Percentiles rank a stretch among this genome's conserved stretches.
phyloP scores from a whole-genome alignment of 2,888 invertebrate genomes.

The Volucella zonaria region DNA sequence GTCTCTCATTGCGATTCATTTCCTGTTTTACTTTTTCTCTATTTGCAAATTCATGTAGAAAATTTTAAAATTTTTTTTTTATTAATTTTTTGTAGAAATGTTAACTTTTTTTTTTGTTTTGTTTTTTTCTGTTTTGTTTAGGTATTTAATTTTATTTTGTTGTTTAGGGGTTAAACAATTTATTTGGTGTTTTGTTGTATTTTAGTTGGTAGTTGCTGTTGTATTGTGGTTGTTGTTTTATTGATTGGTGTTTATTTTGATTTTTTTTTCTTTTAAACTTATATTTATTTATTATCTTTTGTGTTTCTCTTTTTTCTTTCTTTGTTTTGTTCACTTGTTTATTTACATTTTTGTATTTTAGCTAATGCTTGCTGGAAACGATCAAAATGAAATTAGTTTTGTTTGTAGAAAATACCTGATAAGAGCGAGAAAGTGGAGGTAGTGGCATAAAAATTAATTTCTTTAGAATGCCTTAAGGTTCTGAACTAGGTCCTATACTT shows the following conservation, averaged over 20 bases:
- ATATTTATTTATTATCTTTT: slow-evolving; percentile 13
- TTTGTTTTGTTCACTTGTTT: background rate
- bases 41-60: slow-evolving; percentile 54
- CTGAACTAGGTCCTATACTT: too few species aligned
- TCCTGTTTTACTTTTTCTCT: slow-evolving; percentile 57
- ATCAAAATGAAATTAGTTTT: background rate
- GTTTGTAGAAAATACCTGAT: too few species aligned
- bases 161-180: slow-evolving; percentile 48
- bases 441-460: background rate
- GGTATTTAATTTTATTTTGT: slow-evolving; percentile 16
- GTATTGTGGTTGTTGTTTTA: background rate
- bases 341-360: background rate
- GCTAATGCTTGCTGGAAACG: background rate
- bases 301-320: background rate
- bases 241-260: slow-evolving; percentile 44
- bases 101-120: slow-evolving; percentile 41
- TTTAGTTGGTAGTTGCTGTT: slow-evolving; percentile 33
- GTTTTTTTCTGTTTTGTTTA: slow-evolving; percentile 19
- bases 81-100: slow-evolving; percentile 25
- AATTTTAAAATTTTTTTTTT: slow-evolving; percentile 25
- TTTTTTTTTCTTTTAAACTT: slow-evolving; percentile 18
- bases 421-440: slow-evolving; percentile 1
- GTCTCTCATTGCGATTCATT: slow-evolving; percentile 76
- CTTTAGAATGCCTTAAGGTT: too few species aligned
- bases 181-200: slow-evolving; percentile 54